A percentile compares a stretch with the other conserved stretches of the same genome.
These are phyloP conservation scores for Pyralis farinalis DNA, from an alignment of 2,888 invertebrate genomes.

Conservation along the genomic window DNA sequence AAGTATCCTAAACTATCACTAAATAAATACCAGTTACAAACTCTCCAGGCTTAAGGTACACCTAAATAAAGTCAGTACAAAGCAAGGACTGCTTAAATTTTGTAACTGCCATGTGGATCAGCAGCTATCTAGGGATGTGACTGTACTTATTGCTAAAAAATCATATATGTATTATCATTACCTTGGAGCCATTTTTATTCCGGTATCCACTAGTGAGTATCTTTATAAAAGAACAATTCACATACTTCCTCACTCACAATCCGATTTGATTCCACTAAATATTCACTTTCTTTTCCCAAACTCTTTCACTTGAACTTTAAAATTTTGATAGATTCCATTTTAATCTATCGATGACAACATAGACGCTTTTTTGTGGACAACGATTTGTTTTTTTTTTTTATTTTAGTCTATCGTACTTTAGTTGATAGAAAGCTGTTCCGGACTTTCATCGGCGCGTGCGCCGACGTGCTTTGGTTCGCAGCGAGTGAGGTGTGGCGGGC, in stretches of 20 bases:
- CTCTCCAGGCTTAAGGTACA: too few species aligned
- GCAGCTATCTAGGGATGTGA: too few species aligned
- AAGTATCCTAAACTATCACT: too few species aligned
- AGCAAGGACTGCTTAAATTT: too few species aligned
- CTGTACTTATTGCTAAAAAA: too few species aligned
- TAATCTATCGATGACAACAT: conserved; percentile 10
- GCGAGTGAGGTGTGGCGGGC: conserved; percentile 52
- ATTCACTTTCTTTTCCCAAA: conserved; percentile 43
- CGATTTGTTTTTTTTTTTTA: too few species aligned
- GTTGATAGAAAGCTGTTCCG: conserved; percentile 65
- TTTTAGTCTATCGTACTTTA: conserved; percentile 7
- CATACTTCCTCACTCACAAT: conserved; percentile 10
- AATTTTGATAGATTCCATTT: conserved; percentile 21
- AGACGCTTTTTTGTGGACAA: conserved; percentile 1
- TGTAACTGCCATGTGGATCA: too few species aligned
- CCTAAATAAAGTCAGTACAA: too few species aligned
- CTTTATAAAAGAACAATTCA: conserved; percentile 22
- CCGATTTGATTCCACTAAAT: conserved; percentile 14
- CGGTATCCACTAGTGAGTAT: conserved; percentile 18
- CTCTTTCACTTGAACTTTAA: conserved; percentile 23
- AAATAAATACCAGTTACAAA: too few species aligned
- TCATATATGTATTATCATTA: conserved; percentile 33
- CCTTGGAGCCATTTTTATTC: conserved; percentile 59
- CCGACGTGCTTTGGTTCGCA: conserved; percentile 48
- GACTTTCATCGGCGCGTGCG: conserved; percentile 67